Base-by-base conservation (phyloP, 2,113 vertebrate species). In the Columbina picui region DNA sequence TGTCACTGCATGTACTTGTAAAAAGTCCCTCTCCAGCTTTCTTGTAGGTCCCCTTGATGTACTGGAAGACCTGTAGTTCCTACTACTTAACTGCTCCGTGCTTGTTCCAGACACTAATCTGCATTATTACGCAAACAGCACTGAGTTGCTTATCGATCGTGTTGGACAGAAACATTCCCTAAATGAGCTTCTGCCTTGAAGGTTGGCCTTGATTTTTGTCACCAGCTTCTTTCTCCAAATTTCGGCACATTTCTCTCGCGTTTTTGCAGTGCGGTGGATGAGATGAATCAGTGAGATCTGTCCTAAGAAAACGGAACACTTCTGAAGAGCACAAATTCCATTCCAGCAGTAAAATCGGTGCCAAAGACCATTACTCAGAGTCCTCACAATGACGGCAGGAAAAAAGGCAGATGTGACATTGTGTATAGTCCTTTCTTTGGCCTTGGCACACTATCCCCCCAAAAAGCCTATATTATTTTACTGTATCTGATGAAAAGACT, bases 241-340 rank as follows among this genome's bases (percentile, higher is more conserved):
- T 47, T 36, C 63, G 41, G 67, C 52, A 16, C 7, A 2, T 4
- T 74, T 52, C 47, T 32, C 2, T 0, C 14, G 9, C 12, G 3
- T 8, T 47, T 38, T 13, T 30, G 32, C 45, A 50, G 34, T 9
- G 16, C 69, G 21, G 17, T 4, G 5, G 57, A 14, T 2, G 27
- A 86, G 50, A 41, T 18, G 30, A 13, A 15, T 10, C 53, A 29
- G 14, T 10, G 32, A 38, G 25, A 71, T 10, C 23, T 11, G 9
- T 8, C 34, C 34, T 5, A 59, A 53, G 41, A 60, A 55, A 59
- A 55, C 0, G 1, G 23, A 67, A 45, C 0, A 0, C 6, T 68
- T 11, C 38, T 20, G 11, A 25, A 47, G 67, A 41, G 56, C 67
- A 34, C 36, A 26, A 10, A 29, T 1, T 26, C 30, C 5, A 5